phyloP scores from a whole-genome alignment of 2,888 invertebrate genomes.

The Dryobota labecula region DNA sequence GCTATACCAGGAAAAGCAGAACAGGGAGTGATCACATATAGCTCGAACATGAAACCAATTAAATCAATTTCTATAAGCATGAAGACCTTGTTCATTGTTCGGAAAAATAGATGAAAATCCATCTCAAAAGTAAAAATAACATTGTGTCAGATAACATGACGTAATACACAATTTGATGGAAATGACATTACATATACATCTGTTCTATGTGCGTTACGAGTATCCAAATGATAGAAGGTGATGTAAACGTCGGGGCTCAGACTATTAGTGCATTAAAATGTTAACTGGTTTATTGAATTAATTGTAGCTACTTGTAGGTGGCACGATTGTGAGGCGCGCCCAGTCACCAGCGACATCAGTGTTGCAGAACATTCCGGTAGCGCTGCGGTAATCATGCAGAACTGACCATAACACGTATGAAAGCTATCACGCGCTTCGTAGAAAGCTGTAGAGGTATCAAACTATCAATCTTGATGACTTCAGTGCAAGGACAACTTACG shows the following conservation, averaged over 20 bases:
- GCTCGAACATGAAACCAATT: background rate
- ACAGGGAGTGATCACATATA: background rate
- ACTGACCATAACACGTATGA: slow-evolving; percentile 16
- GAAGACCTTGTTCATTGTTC: background rate
- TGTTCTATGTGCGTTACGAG: slow-evolving; percentile 1
- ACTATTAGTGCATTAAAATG: background rate
- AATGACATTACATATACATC: background rate
- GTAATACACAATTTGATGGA: slow-evolving; percentile 11
- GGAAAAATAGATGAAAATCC: slow-evolving; percentile 8
- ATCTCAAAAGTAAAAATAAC: slow-evolving; percentile 6
- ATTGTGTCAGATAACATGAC: slow-evolving; percentile 9
- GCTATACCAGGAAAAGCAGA: background rate
- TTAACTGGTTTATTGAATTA: slow-evolving; percentile 22
- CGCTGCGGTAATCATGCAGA: slow-evolving; percentile 35
- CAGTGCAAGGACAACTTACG: background rate
- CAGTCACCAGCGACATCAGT: slow-evolving; percentile 6
- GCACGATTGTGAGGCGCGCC: slow-evolving; percentile 17
- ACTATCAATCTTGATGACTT: background rate
- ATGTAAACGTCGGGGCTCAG: background rate
- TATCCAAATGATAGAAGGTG: background rate
- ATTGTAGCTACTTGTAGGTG: slow-evolving; percentile 7
- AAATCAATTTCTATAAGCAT: background rate
- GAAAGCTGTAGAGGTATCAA: background rate
- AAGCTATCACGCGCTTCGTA: background rate
- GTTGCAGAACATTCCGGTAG: slow-evolving; percentile 42